Evolutionary conservation across 1,140 invertebrate species (phyloP), one percentile per base, ranked within the genome.

Genomic region (Pseudachorutes palmiensis): DNA sequence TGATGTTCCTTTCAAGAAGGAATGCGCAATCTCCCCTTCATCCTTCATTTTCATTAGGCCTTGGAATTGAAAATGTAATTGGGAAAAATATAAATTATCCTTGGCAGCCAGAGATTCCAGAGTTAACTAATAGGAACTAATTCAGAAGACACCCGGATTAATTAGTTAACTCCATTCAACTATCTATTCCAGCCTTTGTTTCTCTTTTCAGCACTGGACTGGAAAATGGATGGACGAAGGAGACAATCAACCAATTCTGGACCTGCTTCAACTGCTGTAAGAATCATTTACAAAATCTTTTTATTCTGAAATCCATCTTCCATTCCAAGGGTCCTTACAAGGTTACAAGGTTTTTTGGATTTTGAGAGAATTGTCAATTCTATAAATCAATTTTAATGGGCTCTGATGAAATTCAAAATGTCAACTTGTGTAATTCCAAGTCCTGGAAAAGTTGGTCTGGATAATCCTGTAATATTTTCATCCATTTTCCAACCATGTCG

Each of bases 221-320:
- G 65, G 62, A 67, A 70, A 55, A 70, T 70, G 69, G 69, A 70
- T 70, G 69, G 65, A 12, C 61, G 69, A 70, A 62, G 69, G 62
- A 67, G 69, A 64, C 68, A 70, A 64, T 51, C 64, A 22, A 67
- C 57, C 28, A 66, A 66, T 67, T 58, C 60, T 30, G 60, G 60
- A 33, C 32, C 59, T 26, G 58, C 61, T 62, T 63, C 69, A 24
- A 57, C 69, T 58, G 62, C 60, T 22, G 64, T 66, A 49, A 62
- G 59, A 64, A 58, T 67, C 55, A 58, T 60, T 66, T 66, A 22
- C 22, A 41, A 22, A 32, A 36, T n/a, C 14, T 31, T 49, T 45
- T 61, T 30, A 45, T 48, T 36, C 30, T 26, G n/a, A n/a, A n/a
- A n/a, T n/a, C n/a, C n/a, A n/a, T n/a, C n/a, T n/a, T n/a, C n/a